These are phyloP conservation scores for Triplophysa dalaica DNA, from an alignment of 2,113 vertebrate species.

Conservation along the genomic window DNA sequence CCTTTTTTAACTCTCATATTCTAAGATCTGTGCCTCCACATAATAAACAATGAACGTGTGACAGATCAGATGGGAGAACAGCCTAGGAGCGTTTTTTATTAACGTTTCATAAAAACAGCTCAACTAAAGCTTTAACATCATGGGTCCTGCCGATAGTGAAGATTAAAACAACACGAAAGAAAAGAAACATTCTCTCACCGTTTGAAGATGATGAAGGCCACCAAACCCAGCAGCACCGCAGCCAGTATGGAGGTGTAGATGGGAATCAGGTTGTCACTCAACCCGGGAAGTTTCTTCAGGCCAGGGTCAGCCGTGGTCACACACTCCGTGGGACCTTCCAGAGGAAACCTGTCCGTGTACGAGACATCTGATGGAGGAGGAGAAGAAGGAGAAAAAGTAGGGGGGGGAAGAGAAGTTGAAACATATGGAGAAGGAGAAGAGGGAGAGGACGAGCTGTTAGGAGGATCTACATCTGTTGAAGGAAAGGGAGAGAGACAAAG, in stretches of 20 bases:
- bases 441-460: constrained; percentile 25
- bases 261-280: constrained; percentile 88
- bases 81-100: not conserved
- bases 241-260: constrained; percentile 96
- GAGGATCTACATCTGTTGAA: constrained; percentile 48
- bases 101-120: constrained; percentile 6
- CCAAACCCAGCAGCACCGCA: constrained; percentile 87
- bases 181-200: constrained; percentile 72
- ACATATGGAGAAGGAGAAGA: constrained; percentile 23
- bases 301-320: constrained; percentile 75
- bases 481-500: constrained; percentile 21
- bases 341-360: not conserved
- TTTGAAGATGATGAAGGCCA: constrained; percentile 95
- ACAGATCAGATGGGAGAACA: constrained; percentile 20
- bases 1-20: not conserved
- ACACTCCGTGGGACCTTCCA: constrained; percentile 52
- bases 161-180: not conserved
- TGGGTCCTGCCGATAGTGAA: not conserved
- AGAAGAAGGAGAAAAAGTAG: constrained; percentile 17
- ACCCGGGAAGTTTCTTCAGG: constrained; percentile 70
- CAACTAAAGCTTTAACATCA: not conserved
- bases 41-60: constrained; percentile 42
- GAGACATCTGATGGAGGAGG: constrained; percentile 72
- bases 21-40: constrained; percentile 1
- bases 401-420: constrained; percentile 21